phyloP scores from a whole-genome alignment of 2,888 invertebrate species.

The Machimus atricapillus region DNA sequence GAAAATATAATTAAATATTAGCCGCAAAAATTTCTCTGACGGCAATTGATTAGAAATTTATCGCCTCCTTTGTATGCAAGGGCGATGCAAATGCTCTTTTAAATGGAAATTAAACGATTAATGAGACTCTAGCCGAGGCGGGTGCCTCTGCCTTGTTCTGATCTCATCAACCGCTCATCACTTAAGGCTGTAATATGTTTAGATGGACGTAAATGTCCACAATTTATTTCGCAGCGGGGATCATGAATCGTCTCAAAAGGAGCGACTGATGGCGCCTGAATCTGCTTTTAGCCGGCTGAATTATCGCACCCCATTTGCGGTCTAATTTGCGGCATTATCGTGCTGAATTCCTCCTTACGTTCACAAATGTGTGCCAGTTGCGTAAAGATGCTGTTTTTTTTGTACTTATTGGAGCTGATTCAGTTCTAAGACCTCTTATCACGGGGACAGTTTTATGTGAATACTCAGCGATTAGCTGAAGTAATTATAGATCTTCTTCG shows the following conservation, averaged over 20 bases:
- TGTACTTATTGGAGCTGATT: background rate
- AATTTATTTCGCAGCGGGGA: background rate
- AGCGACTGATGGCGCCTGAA: background rate
- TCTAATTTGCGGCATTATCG: background rate
- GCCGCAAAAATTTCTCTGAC: background rate
- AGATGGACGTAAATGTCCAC: background rate
- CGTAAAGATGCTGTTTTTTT: background rate
- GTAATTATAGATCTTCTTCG: background rate
- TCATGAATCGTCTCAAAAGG: background rate
- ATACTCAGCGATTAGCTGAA: background rate
- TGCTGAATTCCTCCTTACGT: background rate
- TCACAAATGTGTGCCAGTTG: background rate
- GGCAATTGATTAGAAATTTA: background rate
- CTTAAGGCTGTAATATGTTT: background rate
- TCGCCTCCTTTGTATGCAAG: background rate
- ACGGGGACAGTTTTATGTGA: background rate
- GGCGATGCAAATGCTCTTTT: background rate
- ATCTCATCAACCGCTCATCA: background rate
- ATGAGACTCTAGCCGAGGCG: background rate
- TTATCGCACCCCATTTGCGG: background rate
- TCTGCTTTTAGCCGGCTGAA: background rate
- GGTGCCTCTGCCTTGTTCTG: background rate
- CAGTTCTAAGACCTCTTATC: background rate
- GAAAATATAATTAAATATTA: background rate
- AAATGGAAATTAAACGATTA: background rate